Percentiles rank a stretch among this genome's conserved stretches.
Conservation (phyloP, 1,140 invertebrate genomes). For the Drosophila busckii region DNA sequence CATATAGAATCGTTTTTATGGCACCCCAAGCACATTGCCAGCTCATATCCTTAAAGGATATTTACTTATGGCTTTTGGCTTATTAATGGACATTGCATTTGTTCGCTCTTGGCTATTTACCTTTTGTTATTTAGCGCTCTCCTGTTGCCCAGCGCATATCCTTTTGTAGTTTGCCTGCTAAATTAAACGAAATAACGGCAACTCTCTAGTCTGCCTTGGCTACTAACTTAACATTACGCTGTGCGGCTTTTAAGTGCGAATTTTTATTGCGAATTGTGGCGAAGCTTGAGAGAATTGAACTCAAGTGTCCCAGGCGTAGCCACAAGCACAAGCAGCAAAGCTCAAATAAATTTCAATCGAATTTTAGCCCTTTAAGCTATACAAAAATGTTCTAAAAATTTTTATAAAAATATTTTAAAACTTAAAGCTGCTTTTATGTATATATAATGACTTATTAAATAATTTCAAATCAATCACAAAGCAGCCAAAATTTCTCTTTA, state of each 20-base stretch:
- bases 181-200: conserved; percentile 72
- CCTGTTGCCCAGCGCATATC: conserved; percentile 17
- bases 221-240: conserved; percentile 61
- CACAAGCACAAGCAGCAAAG: too few relatives aligned
- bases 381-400: too few relatives aligned
- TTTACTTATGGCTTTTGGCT: conserved; percentile 68
- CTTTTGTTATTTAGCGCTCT: conserved; percentile 57
- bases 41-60: conserved; percentile 70
- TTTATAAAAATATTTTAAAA: too few relatives aligned
- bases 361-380: too few relatives aligned
- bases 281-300: not conserved
- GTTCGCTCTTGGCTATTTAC: conserved; percentile 29
- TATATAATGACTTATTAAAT: too few relatives aligned
- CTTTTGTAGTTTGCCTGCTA: conserved; percentile 55
- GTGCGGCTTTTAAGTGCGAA: conserved; percentile 47
- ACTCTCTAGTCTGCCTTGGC: conserved; percentile 39
- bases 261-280: conserved; percentile 54
- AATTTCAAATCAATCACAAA: too few relatives aligned
- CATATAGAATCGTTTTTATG: conserved; percentile 57
- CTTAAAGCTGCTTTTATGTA: too few relatives aligned
- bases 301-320: too few relatives aligned
- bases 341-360: too few relatives aligned
- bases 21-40: conserved; percentile 12
- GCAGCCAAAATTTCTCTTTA: too few relatives aligned
- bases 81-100: conserved; percentile 51